Evolutionary conservation across 2,797 vertebrate genomes (phyloP).

Genomic region (Anolis apletophallus): DNA sequence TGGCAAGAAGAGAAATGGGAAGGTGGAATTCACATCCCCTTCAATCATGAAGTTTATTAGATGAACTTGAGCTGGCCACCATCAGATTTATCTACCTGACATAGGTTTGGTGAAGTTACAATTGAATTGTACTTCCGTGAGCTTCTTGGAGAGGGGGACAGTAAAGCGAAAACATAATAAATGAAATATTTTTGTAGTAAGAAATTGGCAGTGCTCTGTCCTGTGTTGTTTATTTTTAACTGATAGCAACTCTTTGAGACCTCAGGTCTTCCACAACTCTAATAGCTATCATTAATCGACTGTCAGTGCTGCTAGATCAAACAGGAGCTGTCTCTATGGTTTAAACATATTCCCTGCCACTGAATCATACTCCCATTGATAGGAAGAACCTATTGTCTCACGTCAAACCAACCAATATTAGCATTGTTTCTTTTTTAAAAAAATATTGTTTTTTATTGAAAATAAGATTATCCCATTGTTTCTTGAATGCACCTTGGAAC

Average conservation of each 20-base stretch:
- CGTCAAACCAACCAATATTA: background rate
- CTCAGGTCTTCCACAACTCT: background rate
- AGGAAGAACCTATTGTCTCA: background rate
- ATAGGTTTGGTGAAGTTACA: background rate
- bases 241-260: no score
- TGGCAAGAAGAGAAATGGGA: background rate
- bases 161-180: background rate
- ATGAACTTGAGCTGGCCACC: background rate
- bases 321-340: background rate
- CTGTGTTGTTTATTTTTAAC: background rate
- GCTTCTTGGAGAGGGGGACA: background rate
- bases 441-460: no score
- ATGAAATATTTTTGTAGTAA: background rate
- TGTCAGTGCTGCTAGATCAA: background rate
- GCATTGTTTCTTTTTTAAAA: constrained; percentile 3
- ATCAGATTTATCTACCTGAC: background rate
- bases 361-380: background rate
- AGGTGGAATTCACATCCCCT: background rate
- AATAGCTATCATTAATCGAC: background rate
- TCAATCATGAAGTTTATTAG: background rate
- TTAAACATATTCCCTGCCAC: background rate
- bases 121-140: background rate
- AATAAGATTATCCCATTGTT: no score
- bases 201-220: background rate
- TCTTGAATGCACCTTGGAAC: background rate